Percentiles rank a stretch among this genome's conserved stretches.
Evolutionary conservation across 2,113 vertebrate species (phyloP).

Genomic region (Motacilla alba): DNA sequence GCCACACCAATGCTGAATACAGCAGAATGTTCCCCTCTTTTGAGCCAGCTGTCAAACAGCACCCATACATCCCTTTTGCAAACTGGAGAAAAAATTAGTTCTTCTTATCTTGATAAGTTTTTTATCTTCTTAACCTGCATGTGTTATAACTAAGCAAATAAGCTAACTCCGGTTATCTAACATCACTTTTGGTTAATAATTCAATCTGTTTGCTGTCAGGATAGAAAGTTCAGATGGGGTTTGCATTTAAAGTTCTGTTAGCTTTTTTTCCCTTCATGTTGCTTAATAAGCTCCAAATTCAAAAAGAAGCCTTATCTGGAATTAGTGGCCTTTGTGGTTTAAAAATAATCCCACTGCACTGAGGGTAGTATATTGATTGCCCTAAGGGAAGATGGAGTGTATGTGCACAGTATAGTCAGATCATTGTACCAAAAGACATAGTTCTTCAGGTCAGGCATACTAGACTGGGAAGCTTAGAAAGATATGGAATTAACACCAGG

Average conservation of each 20-base stretch:
- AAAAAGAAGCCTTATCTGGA: background rate
- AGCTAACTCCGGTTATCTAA: background rate
- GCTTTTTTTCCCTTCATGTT: background rate
- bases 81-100: background rate
- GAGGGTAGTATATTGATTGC: background rate
- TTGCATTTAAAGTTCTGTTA: background rate
- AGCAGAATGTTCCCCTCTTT: background rate
- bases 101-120: background rate
- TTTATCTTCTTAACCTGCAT: background rate
- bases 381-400: background rate
- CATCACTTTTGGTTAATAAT: background rate
- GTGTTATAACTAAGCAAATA: background rate
- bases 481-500: background rate
- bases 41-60: background rate
- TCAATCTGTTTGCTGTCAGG: background rate
- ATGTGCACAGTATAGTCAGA: background rate
- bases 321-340: background rate
- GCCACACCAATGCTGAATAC: background rate
- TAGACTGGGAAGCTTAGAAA: background rate
- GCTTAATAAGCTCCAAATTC: background rate
- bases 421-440: background rate
- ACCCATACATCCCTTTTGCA: background rate
- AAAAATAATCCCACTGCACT: background rate
- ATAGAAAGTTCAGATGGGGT: background rate
- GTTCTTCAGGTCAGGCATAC: background rate